phyloP scores from a whole-genome alignment of 1,140 invertebrate species.

The Papilio aristodemus region DNA sequence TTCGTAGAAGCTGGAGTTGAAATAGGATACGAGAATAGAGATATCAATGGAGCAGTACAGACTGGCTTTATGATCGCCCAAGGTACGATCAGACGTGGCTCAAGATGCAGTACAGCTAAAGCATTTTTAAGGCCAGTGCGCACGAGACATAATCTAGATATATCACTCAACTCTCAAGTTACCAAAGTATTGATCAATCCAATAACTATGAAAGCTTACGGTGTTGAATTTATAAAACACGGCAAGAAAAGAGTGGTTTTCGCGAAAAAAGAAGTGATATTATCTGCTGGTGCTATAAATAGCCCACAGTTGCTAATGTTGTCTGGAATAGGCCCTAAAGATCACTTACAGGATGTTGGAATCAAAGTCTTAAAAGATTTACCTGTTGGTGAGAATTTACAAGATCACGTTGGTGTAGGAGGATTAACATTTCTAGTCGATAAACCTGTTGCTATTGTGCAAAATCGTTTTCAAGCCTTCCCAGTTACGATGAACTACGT shows the following conservation, averaged over 20 bases:
- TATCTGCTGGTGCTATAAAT: slow-evolving; percentile 90
- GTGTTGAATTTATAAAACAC: slow-evolving; percentile 87
- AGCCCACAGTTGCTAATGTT: slow-evolving; percentile 92
- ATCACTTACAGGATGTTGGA: slow-evolving; percentile 86
- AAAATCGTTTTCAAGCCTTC: slow-evolving; percentile 85
- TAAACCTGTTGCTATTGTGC: slow-evolving; percentile 89
- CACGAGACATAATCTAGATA: slow-evolving; percentile 88
- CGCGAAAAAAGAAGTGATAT: slow-evolving; percentile 88
- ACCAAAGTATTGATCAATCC: slow-evolving; percentile 87
- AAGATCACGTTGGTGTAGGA: slow-evolving; percentile 91
- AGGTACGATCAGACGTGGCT: slow-evolving; percentile 92
- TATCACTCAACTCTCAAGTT: slow-evolving; percentile 88
- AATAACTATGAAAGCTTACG: slow-evolving; percentile 85
- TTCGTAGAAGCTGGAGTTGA: slow-evolving; percentile 93
- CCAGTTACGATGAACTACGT: slow-evolving; percentile 90
- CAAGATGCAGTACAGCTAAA: slow-evolving; percentile 93
- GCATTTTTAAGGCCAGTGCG: slow-evolving; percentile 91
- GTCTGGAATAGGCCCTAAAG: slow-evolving; percentile 90
- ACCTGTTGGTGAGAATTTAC: slow-evolving; percentile 88
- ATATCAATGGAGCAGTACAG: slow-evolving; percentile 92
- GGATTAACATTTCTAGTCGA: slow-evolving; percentile 90
- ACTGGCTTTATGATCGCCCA: slow-evolving; percentile 94
- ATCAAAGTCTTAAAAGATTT: slow-evolving; percentile 88
- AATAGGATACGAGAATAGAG: slow-evolving; percentile 92
- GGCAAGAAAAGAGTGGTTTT: slow-evolving; percentile 84